phyloP scores from a whole-genome alignment of 2,888 invertebrate species.

The Notodonta dromedarius region DNA sequence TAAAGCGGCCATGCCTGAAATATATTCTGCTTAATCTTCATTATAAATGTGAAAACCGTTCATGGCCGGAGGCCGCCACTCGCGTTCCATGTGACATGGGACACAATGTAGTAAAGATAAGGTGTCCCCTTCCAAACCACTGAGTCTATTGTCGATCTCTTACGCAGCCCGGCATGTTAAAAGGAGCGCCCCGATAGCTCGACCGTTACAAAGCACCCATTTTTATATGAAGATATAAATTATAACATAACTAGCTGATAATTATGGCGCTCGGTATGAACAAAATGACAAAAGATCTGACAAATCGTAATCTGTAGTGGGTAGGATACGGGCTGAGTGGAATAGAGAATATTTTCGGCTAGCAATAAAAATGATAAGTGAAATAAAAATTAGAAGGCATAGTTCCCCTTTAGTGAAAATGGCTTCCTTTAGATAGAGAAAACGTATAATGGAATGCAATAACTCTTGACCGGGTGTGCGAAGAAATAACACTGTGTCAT shows the following conservation, averaged over 20 bases:
- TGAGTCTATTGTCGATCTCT: slow-evolving; percentile 79
- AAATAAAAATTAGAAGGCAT: slow-evolving; percentile 79
- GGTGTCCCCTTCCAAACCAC: slow-evolving; percentile 78
- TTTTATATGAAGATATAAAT: slow-evolving; percentile 45
- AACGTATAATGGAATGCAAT: slow-evolving; percentile 84
- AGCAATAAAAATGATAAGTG: slow-evolving; percentile 69
- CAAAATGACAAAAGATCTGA: slow-evolving; percentile 17
- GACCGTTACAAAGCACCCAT: slow-evolving; percentile 51
- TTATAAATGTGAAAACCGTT: slow-evolving; percentile 75
- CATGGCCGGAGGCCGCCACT: slow-evolving; percentile 65
- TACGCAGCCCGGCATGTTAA: slow-evolving; percentile 72
- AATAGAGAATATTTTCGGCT: slow-evolving; percentile 16
- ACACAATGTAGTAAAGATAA: slow-evolving; percentile 81
- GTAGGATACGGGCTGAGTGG: slow-evolving; percentile 15
- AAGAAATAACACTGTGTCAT: slow-evolving; percentile 84
- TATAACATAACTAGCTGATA: slow-evolving; percentile 38
- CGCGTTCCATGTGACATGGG: slow-evolving; percentile 77
- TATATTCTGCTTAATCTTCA: slow-evolving; percentile 64
- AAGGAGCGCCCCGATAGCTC: slow-evolving; percentile 58
- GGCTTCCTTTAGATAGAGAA: slow-evolving; percentile 83
- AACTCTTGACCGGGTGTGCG: slow-evolving; percentile 85
- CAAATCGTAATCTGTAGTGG: slow-evolving; percentile 18
- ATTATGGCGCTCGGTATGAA: slow-evolving; percentile 20
- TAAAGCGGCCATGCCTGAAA: slow-evolving; percentile 43
- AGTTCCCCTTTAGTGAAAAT: slow-evolving; percentile 81